Percentiles rank a stretch among this genome's conserved stretches.
Evolutionary conservation across 2,888 invertebrate genomes (phyloP).

Genomic region (Leptopilina syphax): DNA sequence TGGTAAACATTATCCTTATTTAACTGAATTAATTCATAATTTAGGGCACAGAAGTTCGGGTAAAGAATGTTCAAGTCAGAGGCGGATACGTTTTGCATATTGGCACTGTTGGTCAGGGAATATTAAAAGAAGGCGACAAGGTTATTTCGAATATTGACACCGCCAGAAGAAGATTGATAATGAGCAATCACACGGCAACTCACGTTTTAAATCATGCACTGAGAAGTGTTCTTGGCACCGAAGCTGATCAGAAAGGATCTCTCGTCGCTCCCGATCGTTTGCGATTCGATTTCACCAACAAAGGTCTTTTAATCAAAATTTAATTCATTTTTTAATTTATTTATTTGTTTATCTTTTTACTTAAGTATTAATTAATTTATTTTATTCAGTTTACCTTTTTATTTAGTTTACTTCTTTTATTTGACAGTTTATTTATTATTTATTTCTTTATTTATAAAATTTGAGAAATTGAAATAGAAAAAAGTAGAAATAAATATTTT

Average conservation of each 20-base stretch:
- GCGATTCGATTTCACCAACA: constrained; percentile 98
- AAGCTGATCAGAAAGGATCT: constrained; percentile 97
- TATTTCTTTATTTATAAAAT: too few relatives aligned
- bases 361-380: not conserved
- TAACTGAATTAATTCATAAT: constrained; percentile 43
- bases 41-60: constrained; percentile 89
- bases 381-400: not conserved
- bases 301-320: constrained; percentile 76
- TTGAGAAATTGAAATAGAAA: too few relatives aligned
- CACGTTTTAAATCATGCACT: constrained; percentile 97
- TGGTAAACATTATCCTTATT: not conserved
- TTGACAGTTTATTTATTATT: too few relatives aligned
- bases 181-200: constrained; percentile 99
- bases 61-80: constrained; percentile 95
- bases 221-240: constrained; percentile 91
- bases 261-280: constrained; percentile 97
- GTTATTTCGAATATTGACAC: constrained; percentile 90
- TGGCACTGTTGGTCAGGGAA: constrained; percentile 90
- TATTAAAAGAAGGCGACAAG: constrained; percentile 89
- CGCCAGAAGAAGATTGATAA: constrained; percentile 90
- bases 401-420: too few relatives aligned
- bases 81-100: constrained; percentile 97
- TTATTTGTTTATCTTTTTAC: constrained; percentile 3
- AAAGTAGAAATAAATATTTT: too few relatives aligned
- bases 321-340: too few relatives aligned